Conservation (phyloP, 2,888 invertebrate species). For the Chrysodeixis includens region DNA sequence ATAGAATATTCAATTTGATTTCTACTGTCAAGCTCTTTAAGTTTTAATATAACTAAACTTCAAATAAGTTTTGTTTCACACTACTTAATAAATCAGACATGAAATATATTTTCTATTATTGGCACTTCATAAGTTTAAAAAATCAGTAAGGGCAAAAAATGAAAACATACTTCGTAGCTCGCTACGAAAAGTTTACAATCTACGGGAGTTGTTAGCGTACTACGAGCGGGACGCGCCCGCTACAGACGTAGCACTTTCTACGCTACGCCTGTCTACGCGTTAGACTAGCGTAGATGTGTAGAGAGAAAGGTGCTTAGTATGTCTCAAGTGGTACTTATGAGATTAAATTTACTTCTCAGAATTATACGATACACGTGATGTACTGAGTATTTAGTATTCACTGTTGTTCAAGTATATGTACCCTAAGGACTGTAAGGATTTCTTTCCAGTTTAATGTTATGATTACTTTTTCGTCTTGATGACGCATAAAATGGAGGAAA, state of each 20-base stretch:
- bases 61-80: too few species aligned
- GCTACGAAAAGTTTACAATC: constrained; percentile 33
- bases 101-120: background rate
- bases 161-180: constrained; percentile 25
- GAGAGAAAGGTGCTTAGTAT: background rate
- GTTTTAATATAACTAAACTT: too few species aligned
- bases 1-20: background rate
- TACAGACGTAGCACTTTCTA: constrained; percentile 66
- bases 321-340: background rate
- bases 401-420: constrained; percentile 26
- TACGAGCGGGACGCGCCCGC: constrained; percentile 54
- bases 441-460: constrained; percentile 21
- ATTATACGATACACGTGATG: background rate
- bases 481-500: constrained; percentile 15
- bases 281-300: constrained; percentile 18
- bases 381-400: background rate
- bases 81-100: too few species aligned
- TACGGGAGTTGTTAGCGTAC: constrained; percentile 34
- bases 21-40: background rate
- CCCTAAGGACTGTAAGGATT: constrained; percentile 31
- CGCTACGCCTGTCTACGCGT: constrained; percentile 45
- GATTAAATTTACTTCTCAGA: background rate
- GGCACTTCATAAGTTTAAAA: background rate
- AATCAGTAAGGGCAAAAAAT: background rate
- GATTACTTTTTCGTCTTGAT: constrained; percentile 10